Evolutionary conservation across 2,797 vertebrate species (phyloP), one percentile per base, ranked within the genome.

Genomic region (Pseudotriccus pelzelni): DNA sequence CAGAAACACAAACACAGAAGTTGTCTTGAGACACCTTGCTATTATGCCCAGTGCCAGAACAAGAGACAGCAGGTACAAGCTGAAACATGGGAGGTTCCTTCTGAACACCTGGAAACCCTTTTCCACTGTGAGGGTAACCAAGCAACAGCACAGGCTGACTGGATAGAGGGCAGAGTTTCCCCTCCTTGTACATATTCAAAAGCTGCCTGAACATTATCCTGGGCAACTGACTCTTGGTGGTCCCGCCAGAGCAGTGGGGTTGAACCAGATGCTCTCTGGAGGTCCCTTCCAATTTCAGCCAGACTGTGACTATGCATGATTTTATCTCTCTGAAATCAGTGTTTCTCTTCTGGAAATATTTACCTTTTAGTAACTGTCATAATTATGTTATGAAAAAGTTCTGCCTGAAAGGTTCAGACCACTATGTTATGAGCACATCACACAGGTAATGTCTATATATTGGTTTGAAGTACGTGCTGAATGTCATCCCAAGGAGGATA

Each of bases 151-250:
- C 30, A 64, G 32, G 37, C 43, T 41, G 16, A 6, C 49, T 14
- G 46, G 20, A 64, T 2, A 43, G 9, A 12, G 25, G 4, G 6
- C 27, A 8, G 23, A 36, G 18, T 47, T 32, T 63, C 4, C 4
- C 5, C 1, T 78, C 21, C 21, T 23, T 74, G 23, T 2, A 75
- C 25, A 7, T 36, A 8, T 13, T 68, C 30, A 59, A n/a, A 93
- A 52, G 9, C 7, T 1, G 1, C 2, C 17, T n/a, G 44, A 22
- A 30, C 1, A 3, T 2, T n/a, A 7, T 53, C 17, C 50, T 44
- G 25, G 21, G 16, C 27, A 83, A 44, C 5, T 30, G 20, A 14
- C 28, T 73, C 7, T 17, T 27, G 20, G 10, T 53, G 7, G 9
- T 30, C 21, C 19, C 59, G 23, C 11, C 32, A 32, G 5, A 82